A percentile compares a stretch with the other conserved stretches of the same genome.
phyloP scores from a whole-genome alignment of 2,113 vertebrate species.

The Bos javanicus region DNA sequence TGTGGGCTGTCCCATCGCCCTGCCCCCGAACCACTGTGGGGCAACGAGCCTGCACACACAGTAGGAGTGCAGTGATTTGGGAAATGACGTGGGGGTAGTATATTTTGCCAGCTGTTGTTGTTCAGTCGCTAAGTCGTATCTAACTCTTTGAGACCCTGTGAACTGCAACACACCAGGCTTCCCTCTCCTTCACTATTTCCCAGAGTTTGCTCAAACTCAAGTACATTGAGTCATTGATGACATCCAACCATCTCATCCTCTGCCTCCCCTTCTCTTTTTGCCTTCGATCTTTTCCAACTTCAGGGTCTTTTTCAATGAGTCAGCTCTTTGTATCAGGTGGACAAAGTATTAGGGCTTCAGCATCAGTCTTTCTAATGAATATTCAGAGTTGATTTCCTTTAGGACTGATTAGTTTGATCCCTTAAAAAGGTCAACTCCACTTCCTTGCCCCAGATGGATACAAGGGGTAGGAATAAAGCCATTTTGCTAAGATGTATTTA shows the following conservation, averaged over 20 bases:
- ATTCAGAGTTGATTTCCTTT: neutral
- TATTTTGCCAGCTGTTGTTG: too few relatives aligned
- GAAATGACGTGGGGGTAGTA: neutral
- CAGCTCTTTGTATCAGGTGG: neutral
- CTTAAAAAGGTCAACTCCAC: neutral
- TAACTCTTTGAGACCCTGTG: neutral
- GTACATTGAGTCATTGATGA: neutral
- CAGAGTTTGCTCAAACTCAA: neutral
- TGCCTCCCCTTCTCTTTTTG: neutral
- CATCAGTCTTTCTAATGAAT: neutral
- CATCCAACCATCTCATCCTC: neutral
- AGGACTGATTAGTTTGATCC: neutral
- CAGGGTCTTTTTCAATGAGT: neutral
- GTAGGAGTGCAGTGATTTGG: neutral
- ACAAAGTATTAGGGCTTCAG: neutral
- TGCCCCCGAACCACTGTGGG: neutral
- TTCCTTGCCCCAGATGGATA: neutral
- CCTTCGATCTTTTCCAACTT: neutral
- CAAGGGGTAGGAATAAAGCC: neutral
- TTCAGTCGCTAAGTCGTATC: neutral
- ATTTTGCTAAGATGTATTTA: neutral
- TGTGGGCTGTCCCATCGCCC: fast-evolving
- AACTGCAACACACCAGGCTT: neutral
- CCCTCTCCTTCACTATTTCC: neutral
- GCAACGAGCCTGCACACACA: too few relatives aligned